Conservation (phyloP, 1,140 invertebrate species). For the Drosophila yakuba region DNA sequence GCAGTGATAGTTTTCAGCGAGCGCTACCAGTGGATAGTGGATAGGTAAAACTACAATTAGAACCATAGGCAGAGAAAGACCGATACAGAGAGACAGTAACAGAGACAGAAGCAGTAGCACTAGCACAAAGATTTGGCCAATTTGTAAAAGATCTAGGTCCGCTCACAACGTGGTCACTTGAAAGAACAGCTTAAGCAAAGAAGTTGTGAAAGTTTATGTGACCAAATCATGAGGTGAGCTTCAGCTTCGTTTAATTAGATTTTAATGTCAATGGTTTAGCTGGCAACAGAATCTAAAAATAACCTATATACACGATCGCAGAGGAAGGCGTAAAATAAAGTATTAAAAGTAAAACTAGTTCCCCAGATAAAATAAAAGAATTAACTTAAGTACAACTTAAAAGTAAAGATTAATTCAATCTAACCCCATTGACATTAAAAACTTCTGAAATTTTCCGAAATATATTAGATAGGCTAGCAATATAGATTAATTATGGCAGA, state of each 20-base stretch:
- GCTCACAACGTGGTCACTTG: conserved; percentile 19
- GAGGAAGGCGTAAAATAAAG: conserved; percentile 1
- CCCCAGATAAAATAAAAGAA: conserved; percentile 1
- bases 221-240: conserved; percentile 14
- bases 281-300: conserved; percentile 34
- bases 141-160: conserved; percentile 28
- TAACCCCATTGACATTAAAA: conserved; percentile 29
- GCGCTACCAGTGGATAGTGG: conserved; percentile 58
- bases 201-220: conserved; percentile 30
- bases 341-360: conserved; percentile 32
- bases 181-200: conserved; percentile 10
- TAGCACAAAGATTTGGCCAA: conserved; percentile 21
- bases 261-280: conserved; percentile 43
- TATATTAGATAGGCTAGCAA: conserved; percentile 17
- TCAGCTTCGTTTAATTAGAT: conserved; percentile 17
- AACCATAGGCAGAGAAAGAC: conserved; percentile 22
- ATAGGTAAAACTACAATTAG: conserved; percentile 53
- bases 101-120: conserved; percentile 16
- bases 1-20: conserved; percentile 48
- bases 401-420: neutral
- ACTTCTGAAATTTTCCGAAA: conserved; percentile 18
- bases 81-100: conserved; percentile 19
- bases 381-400: conserved; percentile 29
- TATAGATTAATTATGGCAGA: conserved; percentile 22
- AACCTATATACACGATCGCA: conserved; percentile 36